Conservation (phyloP, 2,113 vertebrate genomes). For the Epinephelus lanceolatus region DNA sequence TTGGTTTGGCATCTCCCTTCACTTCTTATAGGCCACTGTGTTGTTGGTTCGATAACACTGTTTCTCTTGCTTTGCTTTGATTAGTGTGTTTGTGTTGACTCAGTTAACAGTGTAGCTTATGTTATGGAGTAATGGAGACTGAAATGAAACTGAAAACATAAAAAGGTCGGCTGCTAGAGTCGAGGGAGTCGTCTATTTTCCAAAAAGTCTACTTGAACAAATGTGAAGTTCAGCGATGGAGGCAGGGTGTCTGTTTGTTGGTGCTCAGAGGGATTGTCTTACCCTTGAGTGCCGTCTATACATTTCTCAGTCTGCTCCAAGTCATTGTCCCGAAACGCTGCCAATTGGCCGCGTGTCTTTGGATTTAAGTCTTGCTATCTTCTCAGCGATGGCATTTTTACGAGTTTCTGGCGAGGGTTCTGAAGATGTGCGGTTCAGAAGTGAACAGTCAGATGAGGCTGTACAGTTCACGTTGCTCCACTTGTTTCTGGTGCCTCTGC, state of each 20-base stretch:
- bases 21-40: conserved; percentile 17
- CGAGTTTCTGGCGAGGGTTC: no score
- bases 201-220: neutral
- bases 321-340: neutral
- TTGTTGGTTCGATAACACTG: conserved; percentile 49
- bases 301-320: neutral
- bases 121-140: neutral
- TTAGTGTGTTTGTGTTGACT: conserved; percentile 22
- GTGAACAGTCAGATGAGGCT: no score
- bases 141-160: neutral
- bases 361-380: no score
- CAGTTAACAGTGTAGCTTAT: neutral
- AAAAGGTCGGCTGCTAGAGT: neutral
- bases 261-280: neutral
- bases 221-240: no score
- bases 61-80: conserved; percentile 15
- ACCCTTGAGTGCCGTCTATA: neutral
- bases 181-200: neutral
- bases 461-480: no score
- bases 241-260: neutral
- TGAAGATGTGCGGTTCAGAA: no score
- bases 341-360: no score
- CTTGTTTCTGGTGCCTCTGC: no score
- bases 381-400: no score
- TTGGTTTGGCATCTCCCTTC: conserved; percentile 28